These are phyloP conservation scores for Drosophila antonietae DNA, from an alignment of 2,888 invertebrate species.

Conservation along the genomic window DNA sequence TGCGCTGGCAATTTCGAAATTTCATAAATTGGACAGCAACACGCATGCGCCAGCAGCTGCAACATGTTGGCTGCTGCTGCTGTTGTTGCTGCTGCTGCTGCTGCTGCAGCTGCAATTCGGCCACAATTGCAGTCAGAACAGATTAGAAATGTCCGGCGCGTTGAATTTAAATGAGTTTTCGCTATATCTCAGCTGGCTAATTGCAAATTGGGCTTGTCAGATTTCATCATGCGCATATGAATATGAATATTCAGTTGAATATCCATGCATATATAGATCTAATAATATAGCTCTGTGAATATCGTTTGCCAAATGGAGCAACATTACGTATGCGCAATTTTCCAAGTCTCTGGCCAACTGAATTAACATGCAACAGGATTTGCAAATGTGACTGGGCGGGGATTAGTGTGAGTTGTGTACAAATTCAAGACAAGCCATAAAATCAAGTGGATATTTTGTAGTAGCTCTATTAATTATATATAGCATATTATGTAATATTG, in stretches of 20 bases:
- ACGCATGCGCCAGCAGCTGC: slow-evolving; percentile 70
- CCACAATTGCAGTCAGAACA: slow-evolving; percentile 57
- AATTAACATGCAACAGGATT: slow-evolving; percentile 25
- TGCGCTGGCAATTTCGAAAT: slow-evolving; percentile 60
- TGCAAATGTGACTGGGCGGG: slow-evolving; percentile 8
- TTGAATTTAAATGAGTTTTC: slow-evolving; percentile 46
- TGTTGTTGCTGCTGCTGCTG: slow-evolving; percentile 35
- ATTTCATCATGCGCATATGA: slow-evolving; percentile 40
- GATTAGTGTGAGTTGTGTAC: background rate
- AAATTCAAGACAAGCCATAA: slow-evolving; percentile 3
- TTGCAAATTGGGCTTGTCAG: slow-evolving; percentile 60
- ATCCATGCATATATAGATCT: slow-evolving; percentile 4
- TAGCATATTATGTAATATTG: slow-evolving; percentile 10
- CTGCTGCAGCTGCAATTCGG: slow-evolving; percentile 28
- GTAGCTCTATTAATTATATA: slow-evolving; percentile 10
- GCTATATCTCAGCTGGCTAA: slow-evolving; percentile 43
- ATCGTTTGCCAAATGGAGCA: slow-evolving; percentile 26
- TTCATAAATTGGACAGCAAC: slow-evolving; percentile 68
- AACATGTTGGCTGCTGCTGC: slow-evolving; percentile 28
- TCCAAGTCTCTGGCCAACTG: background rate
- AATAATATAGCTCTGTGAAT: slow-evolving; percentile 6
- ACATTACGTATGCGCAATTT: slow-evolving; percentile 29
- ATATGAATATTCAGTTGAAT: slow-evolving; percentile 18
- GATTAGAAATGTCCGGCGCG: slow-evolving; percentile 57
- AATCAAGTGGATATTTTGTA: background rate